Evolutionary conservation across 2,888 invertebrate genomes (phyloP).

Genomic region (Teleogryllus oceanicus): DNA sequence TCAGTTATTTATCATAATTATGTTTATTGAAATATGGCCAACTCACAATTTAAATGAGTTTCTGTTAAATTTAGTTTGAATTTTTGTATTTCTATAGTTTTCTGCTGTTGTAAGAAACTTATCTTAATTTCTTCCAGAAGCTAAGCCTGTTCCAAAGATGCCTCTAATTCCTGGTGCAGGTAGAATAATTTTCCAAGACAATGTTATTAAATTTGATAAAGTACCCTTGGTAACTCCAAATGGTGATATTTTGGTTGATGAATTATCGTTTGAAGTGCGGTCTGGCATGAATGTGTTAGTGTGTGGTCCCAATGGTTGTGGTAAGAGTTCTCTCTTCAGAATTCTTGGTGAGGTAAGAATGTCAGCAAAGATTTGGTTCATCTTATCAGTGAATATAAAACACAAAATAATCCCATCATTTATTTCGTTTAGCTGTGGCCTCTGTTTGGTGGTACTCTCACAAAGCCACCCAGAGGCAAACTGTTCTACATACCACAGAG

Average conservation of each 20-base stretch:
- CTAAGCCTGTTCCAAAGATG: conserved; percentile 37
- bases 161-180: conserved; percentile 70
- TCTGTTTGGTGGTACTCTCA: conserved; percentile 86
- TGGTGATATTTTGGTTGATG: conserved; percentile 88
- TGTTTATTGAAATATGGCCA: neutral
- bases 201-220: conserved; percentile 83
- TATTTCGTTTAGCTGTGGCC: conserved; percentile 74
- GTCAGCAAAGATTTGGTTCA: neutral
- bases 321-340: conserved; percentile 94
- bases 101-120: neutral
- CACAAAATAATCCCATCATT: conserved; percentile 23
- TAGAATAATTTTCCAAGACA: conserved; percentile 76
- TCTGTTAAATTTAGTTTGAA: neutral
- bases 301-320: conserved; percentile 97
- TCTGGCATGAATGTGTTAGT: conserved; percentile 97
- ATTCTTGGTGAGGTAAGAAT: conserved; percentile 79
- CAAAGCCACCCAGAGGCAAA: conserved; percentile 92
- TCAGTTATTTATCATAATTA: neutral
- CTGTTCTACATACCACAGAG: conserved; percentile 96
- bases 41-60: neutral
- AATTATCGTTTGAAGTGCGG: conserved; percentile 84
- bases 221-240: conserved; percentile 97
- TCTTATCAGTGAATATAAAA: neutral
- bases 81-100: no score
- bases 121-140: conserved; percentile 7